These are phyloP conservation scores for Propithecus perrieri DNA, from an alignment of 2,797 vertebrate species.

Conservation along the genomic window DNA sequence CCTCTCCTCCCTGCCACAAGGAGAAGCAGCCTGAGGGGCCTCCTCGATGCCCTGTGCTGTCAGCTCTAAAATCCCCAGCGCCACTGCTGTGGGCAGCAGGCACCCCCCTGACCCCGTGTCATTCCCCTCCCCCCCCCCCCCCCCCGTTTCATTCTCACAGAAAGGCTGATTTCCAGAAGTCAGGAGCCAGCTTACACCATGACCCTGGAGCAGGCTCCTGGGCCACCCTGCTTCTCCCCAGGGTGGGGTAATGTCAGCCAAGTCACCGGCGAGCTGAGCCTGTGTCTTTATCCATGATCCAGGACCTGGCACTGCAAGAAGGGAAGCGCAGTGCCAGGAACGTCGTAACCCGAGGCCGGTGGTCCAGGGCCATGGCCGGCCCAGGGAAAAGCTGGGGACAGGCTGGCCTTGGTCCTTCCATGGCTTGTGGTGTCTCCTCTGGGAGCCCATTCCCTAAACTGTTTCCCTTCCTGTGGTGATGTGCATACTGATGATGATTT, in stretches of 20 bases:
- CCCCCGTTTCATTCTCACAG: no score
- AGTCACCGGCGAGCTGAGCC: not conserved
- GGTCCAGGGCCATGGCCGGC: not conserved
- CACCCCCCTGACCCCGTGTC: rapidly evolving
- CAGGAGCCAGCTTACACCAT: not conserved
- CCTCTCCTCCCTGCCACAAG: not conserved
- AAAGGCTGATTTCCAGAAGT: not conserved
- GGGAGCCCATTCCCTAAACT: no score
- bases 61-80: not conserved
- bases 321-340: no score
- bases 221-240: not conserved
- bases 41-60: not conserved
- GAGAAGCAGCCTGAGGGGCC: no score
- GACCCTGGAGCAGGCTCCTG: not conserved
- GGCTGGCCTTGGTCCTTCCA: rapidly evolving
- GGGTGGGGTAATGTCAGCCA: rapidly evolving
- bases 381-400: not conserved
- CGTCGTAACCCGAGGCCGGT: rapidly evolving
- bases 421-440: not conserved
- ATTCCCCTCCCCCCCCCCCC: no score
- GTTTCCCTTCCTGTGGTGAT: not conserved
- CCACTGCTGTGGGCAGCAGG: not conserved
- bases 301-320: not conserved
- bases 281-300: not conserved
- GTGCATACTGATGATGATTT: not conserved